These are phyloP conservation scores for Sylvicola cinctus DNA, from an alignment of 2,888 invertebrate genomes.

Conservation along the genomic window DNA sequence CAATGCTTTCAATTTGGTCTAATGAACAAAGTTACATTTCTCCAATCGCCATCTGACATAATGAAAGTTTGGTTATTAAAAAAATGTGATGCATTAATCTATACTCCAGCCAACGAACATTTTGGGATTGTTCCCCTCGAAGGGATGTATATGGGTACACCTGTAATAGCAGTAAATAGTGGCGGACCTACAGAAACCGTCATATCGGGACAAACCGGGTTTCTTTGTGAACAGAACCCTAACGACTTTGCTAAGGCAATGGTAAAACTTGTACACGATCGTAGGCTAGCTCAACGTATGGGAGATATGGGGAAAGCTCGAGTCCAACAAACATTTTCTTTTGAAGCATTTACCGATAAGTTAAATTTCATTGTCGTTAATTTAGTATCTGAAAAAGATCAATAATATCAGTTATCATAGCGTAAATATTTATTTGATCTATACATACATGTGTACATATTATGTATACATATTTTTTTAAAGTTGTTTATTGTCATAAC, in stretches of 20 bases:
- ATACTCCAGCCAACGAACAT: constrained; percentile 94
- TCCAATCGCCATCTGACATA: constrained; percentile 71
- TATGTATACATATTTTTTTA: too few species aligned
- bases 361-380: constrained; percentile 33
- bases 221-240: constrained; percentile 46
- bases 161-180: constrained; percentile 86
- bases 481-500: too few species aligned
- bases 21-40: constrained; percentile 53
- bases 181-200: constrained; percentile 95
- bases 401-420: too few species aligned
- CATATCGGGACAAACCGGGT: constrained; percentile 54
- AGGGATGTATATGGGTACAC: constrained; percentile 85
- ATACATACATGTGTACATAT: too few species aligned
- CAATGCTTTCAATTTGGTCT: constrained; percentile 43
- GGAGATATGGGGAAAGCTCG: constrained; percentile 55
- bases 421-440: too few species aligned
- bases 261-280: constrained; percentile 40
- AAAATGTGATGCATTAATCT: constrained; percentile 59
- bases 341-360: constrained; percentile 52
- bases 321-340: constrained; percentile 65
- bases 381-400: not conserved
- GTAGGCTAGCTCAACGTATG: constrained; percentile 37
- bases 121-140: constrained; percentile 99
- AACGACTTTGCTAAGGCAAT: constrained; percentile 61
- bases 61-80: constrained; percentile 67